Evolutionary conservation across 53 echinoderm and acorn worm genomes (phyloP), one percentile per base, ranked within the genome.

Genomic region (Astropecten irregularis): DNA sequence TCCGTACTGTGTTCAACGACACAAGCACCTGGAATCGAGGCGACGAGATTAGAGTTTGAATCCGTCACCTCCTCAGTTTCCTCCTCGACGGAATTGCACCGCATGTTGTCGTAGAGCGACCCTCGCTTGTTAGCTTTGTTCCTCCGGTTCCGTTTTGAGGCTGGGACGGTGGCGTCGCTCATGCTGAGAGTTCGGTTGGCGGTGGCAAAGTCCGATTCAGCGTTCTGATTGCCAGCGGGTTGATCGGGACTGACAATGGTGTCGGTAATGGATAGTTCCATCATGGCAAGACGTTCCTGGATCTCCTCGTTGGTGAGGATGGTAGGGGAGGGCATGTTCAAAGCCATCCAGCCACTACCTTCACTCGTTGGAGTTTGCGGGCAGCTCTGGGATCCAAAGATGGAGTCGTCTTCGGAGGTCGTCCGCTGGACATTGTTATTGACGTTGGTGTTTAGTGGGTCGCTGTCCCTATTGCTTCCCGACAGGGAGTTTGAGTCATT

Each of bases 51-150:
- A 18, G 26, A 56, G 38, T 74, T 74, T 35, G 35, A 20, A 9
- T 18, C 58, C 23, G 15, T 42, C 1, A 46, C 1, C 14, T 68
- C 28, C 39, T 68, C 68, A 2, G 2, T 23, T 46, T 74, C 74
- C 25, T 74, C 74, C 36, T 74, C 74, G 1, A 74, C 58, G 0
- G 74, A 74, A 18, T 74, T 57, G 38, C 57, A 74, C 23, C 3
- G 1, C 74, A 74, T 40, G 57, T 74, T 74, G 42, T 74, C 74
- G 58, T 74, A 74, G 51, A 74, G 57, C 15, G 74, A 74, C 3
- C 74, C 57, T 1, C 74, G 56, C 57, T 58, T 36, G 26, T 57
- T 39, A 4, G 3, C 2, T 8, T 40, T 55, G 20, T 2, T 22
- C 15, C 16, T 56, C 28, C 55, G 16, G 57, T 14, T 74, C 37